Percentiles rank a stretch among this genome's conserved stretches.
Conservation (phyloP, 92 coral and sea anemone genomes). For the Isaurus tuberculatus region DNA sequence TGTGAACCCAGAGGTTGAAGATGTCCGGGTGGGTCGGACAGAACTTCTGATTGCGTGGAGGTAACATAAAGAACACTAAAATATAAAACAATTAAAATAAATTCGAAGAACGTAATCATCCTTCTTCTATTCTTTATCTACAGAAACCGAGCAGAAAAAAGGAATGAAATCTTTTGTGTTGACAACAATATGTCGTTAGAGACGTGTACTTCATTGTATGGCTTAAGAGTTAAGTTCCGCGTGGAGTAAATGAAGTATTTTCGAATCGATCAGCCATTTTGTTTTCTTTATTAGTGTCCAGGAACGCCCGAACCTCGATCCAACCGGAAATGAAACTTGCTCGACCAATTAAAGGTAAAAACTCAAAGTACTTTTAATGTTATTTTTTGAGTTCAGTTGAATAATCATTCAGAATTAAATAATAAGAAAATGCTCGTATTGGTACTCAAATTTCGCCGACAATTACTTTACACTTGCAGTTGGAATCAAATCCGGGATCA, state of each 20-base stretch:
- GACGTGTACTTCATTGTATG: background rate
- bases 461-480: too few species aligned
- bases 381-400: too few species aligned
- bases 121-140: background rate
- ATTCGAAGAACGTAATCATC: background rate
- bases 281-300: background rate
- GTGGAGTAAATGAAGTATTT: background rate
- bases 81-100: background rate
- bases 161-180: background rate
- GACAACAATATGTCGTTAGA: background rate
- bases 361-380: too few species aligned
- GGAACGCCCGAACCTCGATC: background rate
- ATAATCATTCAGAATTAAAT: too few species aligned
- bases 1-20: constrained; percentile 92
- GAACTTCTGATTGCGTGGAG: background rate
- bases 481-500: too few species aligned
- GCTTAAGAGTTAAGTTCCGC: background rate
- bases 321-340: background rate
- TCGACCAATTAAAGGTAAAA: too few species aligned
- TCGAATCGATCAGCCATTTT: background rate
- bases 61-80: background rate
- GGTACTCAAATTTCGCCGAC: too few species aligned
- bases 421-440: too few species aligned
- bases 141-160: background rate
- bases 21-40: constrained; percentile 79